These are phyloP conservation scores for Alviniconcha strummeri DNA, from an alignment of 2,888 invertebrate species.

Conservation along the genomic window DNA sequence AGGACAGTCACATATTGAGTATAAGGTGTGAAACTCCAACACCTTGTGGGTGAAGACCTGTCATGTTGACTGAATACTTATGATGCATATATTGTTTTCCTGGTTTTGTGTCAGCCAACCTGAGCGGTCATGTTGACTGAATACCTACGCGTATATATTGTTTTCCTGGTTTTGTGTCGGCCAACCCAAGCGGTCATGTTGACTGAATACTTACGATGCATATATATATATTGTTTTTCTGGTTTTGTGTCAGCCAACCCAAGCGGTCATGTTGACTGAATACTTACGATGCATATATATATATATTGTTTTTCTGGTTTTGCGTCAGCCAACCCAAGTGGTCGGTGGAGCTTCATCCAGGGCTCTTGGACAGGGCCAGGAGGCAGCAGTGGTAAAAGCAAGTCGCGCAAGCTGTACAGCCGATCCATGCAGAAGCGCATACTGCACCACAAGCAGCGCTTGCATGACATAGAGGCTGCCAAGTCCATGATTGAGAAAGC, in stretches of 20 bases:
- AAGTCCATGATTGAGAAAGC: conserved; percentile 58
- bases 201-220: too few species aligned
- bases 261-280: background rate
- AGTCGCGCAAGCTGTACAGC: conserved; percentile 60
- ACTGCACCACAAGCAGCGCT: conserved; percentile 80
- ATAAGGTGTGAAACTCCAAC: too few species aligned
- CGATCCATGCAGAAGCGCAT: conserved; percentile 81
- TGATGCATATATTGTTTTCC: background rate
- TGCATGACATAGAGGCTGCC: conserved; percentile 81
- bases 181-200: too few species aligned
- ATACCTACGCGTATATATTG: too few species aligned
- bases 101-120: too few species aligned
- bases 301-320: too few species aligned
- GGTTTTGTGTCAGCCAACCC: background rate
- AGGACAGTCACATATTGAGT: too few species aligned
- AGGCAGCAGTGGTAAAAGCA: conserved; percentile 63
- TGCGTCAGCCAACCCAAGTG: background rate
- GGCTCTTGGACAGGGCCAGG: conserved; percentile 79
- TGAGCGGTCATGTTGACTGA: too few species aligned
- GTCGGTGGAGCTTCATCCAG: conserved; percentile 81
- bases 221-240: background rate
- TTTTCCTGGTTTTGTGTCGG: too few species aligned
- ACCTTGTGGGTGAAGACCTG: too few species aligned
- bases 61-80: too few species aligned
- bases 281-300: too few species aligned